Percentiles rank a stretch among this genome's conserved stretches.
These are phyloP conservation scores for Hypotaenidia philippensis DNA, from an alignment of 2,797 vertebrate genomes.

Conservation along the genomic window DNA sequence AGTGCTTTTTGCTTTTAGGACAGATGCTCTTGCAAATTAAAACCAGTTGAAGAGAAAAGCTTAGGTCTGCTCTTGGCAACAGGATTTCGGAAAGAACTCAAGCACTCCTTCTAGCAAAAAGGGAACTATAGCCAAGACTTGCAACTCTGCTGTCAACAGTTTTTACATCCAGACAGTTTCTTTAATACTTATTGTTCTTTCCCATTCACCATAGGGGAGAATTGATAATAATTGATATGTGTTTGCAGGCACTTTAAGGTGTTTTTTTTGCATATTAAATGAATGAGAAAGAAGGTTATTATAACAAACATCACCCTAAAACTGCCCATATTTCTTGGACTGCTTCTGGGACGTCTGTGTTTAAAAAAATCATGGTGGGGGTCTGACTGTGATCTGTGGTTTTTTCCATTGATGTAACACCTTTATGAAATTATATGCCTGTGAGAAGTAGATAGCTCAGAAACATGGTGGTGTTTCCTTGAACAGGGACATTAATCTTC, in stretches of 20 bases:
- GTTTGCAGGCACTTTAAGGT: background rate
- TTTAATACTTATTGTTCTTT: background rate
- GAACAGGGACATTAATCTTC: background rate
- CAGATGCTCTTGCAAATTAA: background rate
- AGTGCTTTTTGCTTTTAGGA: background rate
- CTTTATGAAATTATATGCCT: background rate
- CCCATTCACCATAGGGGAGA: background rate
- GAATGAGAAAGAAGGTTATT: background rate
- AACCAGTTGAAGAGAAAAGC: background rate
- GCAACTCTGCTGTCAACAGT: background rate
- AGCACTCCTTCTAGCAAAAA: slow-evolving; percentile 19
- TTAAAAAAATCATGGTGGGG: background rate
- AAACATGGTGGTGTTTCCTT: background rate
- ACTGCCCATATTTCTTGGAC: background rate
- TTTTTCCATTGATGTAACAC: background rate
- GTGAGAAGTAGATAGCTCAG: background rate
- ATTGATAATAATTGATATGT: background rate
- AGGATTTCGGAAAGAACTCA: background rate
- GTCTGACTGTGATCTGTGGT: background rate
- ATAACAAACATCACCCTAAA: background rate
- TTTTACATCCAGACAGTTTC: background rate
- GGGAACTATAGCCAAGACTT: background rate
- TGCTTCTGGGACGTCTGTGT: background rate
- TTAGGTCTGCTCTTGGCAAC: slow-evolving; percentile 19
- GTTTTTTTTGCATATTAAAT: background rate